Conservation (phyloP, 1,140 invertebrate genomes). For the Zophobas morio region DNA sequence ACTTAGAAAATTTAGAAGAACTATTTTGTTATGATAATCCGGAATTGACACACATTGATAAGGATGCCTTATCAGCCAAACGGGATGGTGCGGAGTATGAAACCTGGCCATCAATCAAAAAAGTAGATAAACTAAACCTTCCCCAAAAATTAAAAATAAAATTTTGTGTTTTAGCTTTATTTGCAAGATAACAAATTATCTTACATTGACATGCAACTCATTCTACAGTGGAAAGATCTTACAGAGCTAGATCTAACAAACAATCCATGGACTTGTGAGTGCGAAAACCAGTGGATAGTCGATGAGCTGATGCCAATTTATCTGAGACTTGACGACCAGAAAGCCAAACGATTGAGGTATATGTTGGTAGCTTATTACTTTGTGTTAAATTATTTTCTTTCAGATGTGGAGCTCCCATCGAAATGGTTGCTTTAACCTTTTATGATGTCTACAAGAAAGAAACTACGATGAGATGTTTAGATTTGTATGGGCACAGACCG, state of each 20-base stretch:
- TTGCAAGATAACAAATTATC: conserved; percentile 78
- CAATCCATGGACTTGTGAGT: conserved; percentile 84
- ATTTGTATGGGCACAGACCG: conserved; percentile 73
- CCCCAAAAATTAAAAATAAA: conserved; percentile 12
- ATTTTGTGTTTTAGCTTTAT: conserved; percentile 70
- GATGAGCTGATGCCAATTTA: conserved; percentile 71
- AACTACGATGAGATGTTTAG: conserved; percentile 74
- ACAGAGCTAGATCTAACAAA: conserved; percentile 75
- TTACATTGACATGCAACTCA: conserved; percentile 72
- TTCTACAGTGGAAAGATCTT: conserved; percentile 78
- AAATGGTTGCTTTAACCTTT: conserved; percentile 73
- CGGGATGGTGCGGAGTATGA: conserved; percentile 68
- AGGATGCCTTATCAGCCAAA: conserved; percentile 68
- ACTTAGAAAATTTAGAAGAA: conserved; percentile 69
- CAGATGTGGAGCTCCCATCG: conserved; percentile 73
- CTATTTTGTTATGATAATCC: conserved; percentile 74
- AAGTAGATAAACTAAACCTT: conserved; percentile 65
- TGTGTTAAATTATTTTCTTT: conserved; percentile 51
- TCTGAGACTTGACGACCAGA: conserved; percentile 58
- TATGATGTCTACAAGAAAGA: conserved; percentile 71
- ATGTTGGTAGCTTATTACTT: neutral
- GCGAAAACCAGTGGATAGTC: conserved; percentile 81
- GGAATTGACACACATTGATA: conserved; percentile 72
- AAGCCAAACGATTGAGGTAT: conserved; percentile 58
- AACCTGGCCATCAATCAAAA: conserved; percentile 74